phyloP scores from a whole-genome alignment of 1,140 invertebrate species.

The Macrocentrus cingulum region DNA sequence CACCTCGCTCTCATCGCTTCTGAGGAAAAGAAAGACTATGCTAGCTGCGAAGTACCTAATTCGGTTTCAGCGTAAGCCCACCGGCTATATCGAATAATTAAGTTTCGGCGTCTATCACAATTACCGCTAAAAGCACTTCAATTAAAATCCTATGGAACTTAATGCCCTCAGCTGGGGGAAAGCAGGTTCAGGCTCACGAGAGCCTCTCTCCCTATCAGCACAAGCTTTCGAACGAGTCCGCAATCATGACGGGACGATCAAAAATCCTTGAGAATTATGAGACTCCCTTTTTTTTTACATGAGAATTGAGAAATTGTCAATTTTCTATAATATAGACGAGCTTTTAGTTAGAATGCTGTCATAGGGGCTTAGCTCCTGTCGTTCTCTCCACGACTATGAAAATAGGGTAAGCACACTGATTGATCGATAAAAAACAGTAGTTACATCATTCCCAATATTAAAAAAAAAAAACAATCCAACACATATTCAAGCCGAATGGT shows the following conservation, averaged over 20 bases:
- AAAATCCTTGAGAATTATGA: slow-evolving; percentile 5
- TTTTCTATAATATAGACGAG: slow-evolving; percentile 34
- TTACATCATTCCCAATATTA: too few relatives aligned
- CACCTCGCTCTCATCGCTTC: background rate
- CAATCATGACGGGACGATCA: slow-evolving; percentile 10
- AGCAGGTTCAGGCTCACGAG: slow-evolving; percentile 26
- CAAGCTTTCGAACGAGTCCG: background rate
- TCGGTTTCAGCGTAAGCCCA: slow-evolving; percentile 32
- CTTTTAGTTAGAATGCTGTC: slow-evolving; percentile 20
- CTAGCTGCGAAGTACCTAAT: slow-evolving; percentile 33
- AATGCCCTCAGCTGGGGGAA: slow-evolving; percentile 41
- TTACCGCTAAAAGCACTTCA: slow-evolving; percentile 50
- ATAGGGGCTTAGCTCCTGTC: background rate
- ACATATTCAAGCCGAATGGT: too few relatives aligned
- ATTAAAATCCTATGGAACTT: slow-evolving; percentile 47
- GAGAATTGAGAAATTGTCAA: slow-evolving; percentile 32
- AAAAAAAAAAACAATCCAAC: background rate
- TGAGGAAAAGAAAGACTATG: slow-evolving; percentile 29
- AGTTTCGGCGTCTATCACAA: slow-evolving; percentile 45
- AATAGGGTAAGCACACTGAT: too few relatives aligned
- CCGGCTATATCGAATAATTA: slow-evolving; percentile 41
- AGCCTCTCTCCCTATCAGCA: slow-evolving; percentile 19
- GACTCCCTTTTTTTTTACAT: background rate
- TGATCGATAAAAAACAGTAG: too few relatives aligned
- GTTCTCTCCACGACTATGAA: background rate